Conservation (phyloP, 2,113 vertebrate genomes). For the Myrmecophaga tridactyla region DNA sequence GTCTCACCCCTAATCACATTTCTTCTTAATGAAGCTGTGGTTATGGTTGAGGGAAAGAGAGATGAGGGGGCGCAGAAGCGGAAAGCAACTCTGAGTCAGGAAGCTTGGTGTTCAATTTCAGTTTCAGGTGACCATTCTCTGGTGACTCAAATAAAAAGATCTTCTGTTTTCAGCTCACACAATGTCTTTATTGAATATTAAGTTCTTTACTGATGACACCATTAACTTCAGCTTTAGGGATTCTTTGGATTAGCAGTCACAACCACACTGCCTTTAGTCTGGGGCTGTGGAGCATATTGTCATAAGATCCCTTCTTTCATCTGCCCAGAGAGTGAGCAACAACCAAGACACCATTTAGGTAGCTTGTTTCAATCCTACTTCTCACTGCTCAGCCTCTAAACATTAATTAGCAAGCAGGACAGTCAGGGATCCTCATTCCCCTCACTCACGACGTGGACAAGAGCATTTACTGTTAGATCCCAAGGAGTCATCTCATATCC, state of each 20-base stretch:
- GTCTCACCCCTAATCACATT: not conserved
- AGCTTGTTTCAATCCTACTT: not conserved
- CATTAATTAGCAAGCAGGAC: not conserved
- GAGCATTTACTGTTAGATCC: not conserved
- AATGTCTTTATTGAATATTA: not conserved
- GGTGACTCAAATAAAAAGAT: not conserved
- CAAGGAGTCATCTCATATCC: not conserved
- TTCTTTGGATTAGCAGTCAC: not conserved
- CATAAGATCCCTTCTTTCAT: not conserved
- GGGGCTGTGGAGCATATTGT: not conserved
- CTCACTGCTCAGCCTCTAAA: not conserved
- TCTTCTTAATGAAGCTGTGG: not conserved
- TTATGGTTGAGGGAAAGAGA: not conserved
- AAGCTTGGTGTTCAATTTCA: not conserved
- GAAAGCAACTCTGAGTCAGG: not conserved
- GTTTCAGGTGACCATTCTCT: not conserved
- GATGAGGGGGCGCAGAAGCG: not conserved
- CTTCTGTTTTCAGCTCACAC: not conserved
- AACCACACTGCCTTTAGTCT: not conserved
- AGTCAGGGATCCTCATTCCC: not conserved
- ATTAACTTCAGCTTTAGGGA: not conserved
- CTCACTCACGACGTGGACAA: not conserved
- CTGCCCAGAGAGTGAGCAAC: not conserved
- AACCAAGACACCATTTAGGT: not conserved
- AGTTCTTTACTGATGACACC: not conserved